phyloP scores from a whole-genome alignment of 2,888 invertebrate species.

The Linnaemya vulpina region DNA sequence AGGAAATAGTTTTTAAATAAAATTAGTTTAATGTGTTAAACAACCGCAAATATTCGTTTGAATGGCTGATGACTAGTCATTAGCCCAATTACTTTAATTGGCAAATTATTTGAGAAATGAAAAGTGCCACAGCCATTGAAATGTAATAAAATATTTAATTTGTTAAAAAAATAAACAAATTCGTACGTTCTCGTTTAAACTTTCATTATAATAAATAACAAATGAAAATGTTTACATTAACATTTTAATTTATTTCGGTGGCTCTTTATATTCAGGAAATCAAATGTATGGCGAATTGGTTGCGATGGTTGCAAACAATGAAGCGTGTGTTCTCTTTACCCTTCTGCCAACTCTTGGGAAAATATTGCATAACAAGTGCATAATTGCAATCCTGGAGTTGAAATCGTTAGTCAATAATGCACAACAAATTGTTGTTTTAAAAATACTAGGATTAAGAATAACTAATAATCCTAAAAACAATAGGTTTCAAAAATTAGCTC shows the following conservation, averaged over 20 bases:
- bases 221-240: background rate
- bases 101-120: slow-evolving; percentile 14
- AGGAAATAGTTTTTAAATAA: slow-evolving; percentile 9
- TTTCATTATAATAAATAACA: background rate
- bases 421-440: no score
- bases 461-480: no score
- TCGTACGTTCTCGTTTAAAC: background rate
- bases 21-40: slow-evolving; percentile 30
- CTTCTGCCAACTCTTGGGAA: no score
- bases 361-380: no score
- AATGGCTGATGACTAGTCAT: background rate
- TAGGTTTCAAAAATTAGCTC: no score
- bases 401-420: background rate
- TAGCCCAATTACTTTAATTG: slow-evolving; percentile 31
- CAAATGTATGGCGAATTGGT: no score
- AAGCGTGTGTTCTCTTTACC: no score
- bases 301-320: no score
- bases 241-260: no score
- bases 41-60: slow-evolving; percentile 24
- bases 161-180: background rate
- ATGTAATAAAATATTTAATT: slow-evolving; percentile 16
- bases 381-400: no score
- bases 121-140: background rate
- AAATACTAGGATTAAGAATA: no score
- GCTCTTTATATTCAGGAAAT: no score